Base-by-base conservation (phyloP, 2,888 invertebrate species). In the Magallana nippona region DNA sequence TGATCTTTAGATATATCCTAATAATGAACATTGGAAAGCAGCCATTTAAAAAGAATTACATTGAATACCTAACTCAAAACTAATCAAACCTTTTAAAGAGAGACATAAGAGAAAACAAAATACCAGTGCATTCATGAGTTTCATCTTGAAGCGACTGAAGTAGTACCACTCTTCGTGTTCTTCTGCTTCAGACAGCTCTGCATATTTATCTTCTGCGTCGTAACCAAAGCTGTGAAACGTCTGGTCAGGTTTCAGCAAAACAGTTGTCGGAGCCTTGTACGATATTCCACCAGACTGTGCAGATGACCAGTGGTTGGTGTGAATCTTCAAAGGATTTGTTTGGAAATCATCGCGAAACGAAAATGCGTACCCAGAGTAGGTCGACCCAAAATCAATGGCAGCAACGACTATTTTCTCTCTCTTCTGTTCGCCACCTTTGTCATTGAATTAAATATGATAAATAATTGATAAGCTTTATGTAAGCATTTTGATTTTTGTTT, bases 121-220 rank as follows among this genome's bases (percentile, higher is more conserved):
- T 44, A 44, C 44, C 44, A 44, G 44, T 44, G 44, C 44, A 44
- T 44, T 44, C 44, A 44, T 44, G 32, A 71, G 13, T 27, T 22
- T 27, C 71, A 71, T 63, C 63, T 63, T 63, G 63, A 63, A 71
- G 71, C 27, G 71, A 27, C 13, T 27, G 27, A 71, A 71, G 22
- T 71, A 71, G 10, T 27, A 22, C 71, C 71, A 71, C 15, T 22
- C 71, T 15, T 13, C 13, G 15, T 71, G 71, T 11, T 27, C 27
- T 15, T 27, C 5, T 13, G 22, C 71, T 71, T 27, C 27, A 27
- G 27, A 22, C 15, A 71, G 71, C 1, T 11, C 2, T 1, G 71
- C 71, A 10, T 71, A 71, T 32, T 71, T 27, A 32, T 71, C 32
- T 71, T 71, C 71, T 0, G 71, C 71, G 11, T 71, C 71, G 71